phyloP scores from a whole-genome alignment of 2,797 vertebrate species.

The Microctenopoma stevenorrisi region DNA sequence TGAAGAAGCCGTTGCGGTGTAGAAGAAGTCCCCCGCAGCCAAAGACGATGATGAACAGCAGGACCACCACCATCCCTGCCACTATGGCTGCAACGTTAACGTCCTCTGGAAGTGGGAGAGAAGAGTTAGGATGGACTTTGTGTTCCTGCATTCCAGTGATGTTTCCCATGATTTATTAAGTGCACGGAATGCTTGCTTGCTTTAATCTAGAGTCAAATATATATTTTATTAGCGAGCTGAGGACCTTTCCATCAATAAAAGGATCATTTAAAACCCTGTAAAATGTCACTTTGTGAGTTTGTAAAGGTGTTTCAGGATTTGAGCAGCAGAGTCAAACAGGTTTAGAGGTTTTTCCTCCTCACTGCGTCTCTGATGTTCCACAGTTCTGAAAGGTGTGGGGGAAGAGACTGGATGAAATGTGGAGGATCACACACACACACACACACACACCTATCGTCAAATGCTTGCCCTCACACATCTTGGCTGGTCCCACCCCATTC shows the following conservation, averaged over 20 bases:
- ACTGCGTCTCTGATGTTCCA: conserved; percentile 58
- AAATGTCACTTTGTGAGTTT: neutral
- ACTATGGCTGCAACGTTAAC: conserved; percentile 88
- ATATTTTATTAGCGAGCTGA: conserved; percentile 28
- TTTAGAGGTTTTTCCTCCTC: conserved; percentile 52
- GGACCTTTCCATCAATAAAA: neutral
- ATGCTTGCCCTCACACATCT: conserved; percentile 87
- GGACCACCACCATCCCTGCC: conserved; percentile 83
- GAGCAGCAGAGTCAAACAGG: conserved; percentile 15
- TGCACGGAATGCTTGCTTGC: conserved; percentile 9
- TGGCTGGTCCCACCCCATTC: conserved; percentile 87
- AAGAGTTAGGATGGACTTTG: neutral
- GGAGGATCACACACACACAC: neutral
- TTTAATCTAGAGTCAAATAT: conserved; percentile 14
- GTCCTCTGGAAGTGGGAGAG: conserved; percentile 84
- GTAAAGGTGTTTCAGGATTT: conserved; percentile 11
- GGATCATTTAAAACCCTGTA: neutral
- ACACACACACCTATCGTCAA: conserved; percentile 83
- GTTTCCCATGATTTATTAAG: conserved; percentile 32
- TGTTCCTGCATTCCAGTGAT: neutral
- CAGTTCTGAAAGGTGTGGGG: conserved; percentile 53
- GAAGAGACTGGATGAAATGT: conserved; percentile 15
- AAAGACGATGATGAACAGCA: conserved; percentile 84
- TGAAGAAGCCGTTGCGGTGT: conserved; percentile 92
- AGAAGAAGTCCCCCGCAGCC: conserved; percentile 88